Conservation (phyloP, 2,888 invertebrate species). For the Ceratothoa steindachneri region DNA sequence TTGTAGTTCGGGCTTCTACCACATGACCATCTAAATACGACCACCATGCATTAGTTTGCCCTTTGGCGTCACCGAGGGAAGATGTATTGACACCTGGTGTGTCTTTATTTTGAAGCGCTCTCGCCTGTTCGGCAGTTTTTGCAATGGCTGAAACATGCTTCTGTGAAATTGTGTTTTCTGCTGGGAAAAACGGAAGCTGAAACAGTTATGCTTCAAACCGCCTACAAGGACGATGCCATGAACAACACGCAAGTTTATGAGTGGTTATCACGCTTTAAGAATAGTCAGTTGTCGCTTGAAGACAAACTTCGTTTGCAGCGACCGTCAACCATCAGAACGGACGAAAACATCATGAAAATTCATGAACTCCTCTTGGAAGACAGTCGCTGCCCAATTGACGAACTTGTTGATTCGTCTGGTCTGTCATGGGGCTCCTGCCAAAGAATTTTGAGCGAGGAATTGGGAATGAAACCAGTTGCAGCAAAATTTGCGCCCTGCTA, state of each 20-base stretch:
- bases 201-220: not conserved
- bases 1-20: not conserved
- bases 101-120: not conserved
- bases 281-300: no score
- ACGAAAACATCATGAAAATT: no score
- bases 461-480: not conserved
- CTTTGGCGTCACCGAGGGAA: not conserved
- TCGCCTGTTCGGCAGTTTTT: not conserved
- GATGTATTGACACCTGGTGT: not conserved
- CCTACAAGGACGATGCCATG: not conserved
- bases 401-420: not conserved
- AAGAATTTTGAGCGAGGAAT: no score
- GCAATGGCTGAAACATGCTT: not conserved
- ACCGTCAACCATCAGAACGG: not conserved
- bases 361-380: not conserved
- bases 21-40: not conserved
- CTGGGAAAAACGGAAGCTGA: no score
- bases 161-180: not conserved
- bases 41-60: not conserved
- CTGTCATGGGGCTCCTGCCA: not conserved
- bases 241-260: not conserved
- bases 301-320: not conserved
- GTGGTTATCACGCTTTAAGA: not conserved
- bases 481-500: not conserved
- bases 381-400: not conserved